Conservation (phyloP, 1,140 invertebrate species). For the Mercenaria mercenaria region DNA sequence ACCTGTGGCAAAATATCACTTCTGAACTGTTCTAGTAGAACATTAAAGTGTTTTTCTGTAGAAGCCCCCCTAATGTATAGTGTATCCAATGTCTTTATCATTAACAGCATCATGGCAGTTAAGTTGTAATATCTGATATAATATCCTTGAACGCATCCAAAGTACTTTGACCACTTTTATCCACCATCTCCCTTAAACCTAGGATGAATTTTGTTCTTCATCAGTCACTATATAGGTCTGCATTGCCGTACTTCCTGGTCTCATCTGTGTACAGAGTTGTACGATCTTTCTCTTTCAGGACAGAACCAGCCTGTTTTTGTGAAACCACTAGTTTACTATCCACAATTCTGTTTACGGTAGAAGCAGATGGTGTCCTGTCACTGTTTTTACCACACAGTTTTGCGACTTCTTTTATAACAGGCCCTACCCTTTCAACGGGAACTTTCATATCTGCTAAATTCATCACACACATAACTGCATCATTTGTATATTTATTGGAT, state of each 20-base stretch:
- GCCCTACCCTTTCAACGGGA: slow-evolving; percentile 23
- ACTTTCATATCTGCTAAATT: slow-evolving; percentile 58
- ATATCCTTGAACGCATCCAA: slow-evolving; percentile 31
- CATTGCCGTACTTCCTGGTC: slow-evolving; percentile 36
- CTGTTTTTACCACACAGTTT: slow-evolving; percentile 49
- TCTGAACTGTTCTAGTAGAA: slow-evolving; percentile 45
- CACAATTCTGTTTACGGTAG: slow-evolving; percentile 47
- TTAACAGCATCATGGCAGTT: slow-evolving; percentile 45
- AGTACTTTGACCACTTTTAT: slow-evolving; percentile 39
- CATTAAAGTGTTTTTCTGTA: slow-evolving; percentile 61
- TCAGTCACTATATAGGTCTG: slow-evolving; percentile 35
- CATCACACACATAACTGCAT: slow-evolving; percentile 44
- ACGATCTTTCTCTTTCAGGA: neutral
- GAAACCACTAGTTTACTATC: slow-evolving; percentile 49
- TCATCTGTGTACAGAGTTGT: slow-evolving; percentile 45
- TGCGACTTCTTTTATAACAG: slow-evolving; percentile 45
- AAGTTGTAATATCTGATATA: slow-evolving; percentile 6
- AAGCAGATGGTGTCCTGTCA: neutral
- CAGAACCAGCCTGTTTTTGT: slow-evolving; percentile 33
- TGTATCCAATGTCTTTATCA: slow-evolving; percentile 27
- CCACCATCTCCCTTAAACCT: slow-evolving; percentile 40
- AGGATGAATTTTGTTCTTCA: slow-evolving; percentile 37
- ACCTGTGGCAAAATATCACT: slow-evolving; percentile 42
- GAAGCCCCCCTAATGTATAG: slow-evolving; percentile 45
- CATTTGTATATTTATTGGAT: slow-evolving; percentile 14